Evolutionary conservation across 2,888 invertebrate genomes (phyloP).

Genomic region (Sepioteuthis lessoniana): DNA sequence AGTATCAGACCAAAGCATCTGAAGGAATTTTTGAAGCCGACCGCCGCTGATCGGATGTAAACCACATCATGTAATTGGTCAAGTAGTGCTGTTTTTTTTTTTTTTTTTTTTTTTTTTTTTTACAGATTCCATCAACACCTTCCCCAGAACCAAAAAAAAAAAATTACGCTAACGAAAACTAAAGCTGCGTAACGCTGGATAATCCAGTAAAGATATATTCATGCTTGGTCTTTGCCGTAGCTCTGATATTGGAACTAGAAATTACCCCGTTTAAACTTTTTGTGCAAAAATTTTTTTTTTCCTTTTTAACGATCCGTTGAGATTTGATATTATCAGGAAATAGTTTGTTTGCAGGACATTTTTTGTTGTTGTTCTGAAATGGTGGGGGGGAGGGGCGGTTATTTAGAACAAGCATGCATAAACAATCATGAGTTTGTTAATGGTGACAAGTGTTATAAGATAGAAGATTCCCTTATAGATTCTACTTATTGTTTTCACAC

Average conservation of each 20-base stretch:
- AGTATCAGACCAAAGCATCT: slow-evolving; percentile 33
- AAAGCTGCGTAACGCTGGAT: neutral
- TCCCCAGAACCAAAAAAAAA: neutral
- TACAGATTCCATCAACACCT: neutral
- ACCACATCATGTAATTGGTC: slow-evolving; percentile 33
- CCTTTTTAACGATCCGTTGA: neutral
- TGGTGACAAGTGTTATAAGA: too few species aligned
- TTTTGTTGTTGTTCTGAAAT: too few species aligned
- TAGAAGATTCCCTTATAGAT: too few species aligned
- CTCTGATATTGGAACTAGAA: neutral
- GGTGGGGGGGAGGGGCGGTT: too few species aligned
- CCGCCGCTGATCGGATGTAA: slow-evolving; percentile 33
- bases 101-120: too few species aligned
- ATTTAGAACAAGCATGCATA: too few species aligned
- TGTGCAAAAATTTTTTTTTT: neutral
- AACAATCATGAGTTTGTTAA: too few species aligned
- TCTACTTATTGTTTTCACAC: too few species aligned
- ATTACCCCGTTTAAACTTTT: neutral
- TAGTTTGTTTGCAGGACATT: too few species aligned
- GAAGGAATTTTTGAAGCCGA: neutral
- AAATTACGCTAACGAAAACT: neutral
- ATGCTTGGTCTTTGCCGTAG: neutral
- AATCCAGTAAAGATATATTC: neutral
- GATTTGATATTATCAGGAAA: too few species aligned
- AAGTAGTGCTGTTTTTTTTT: neutral